phyloP scores from a whole-genome alignment of 2,113 vertebrate genomes.

The Chascanopsetta lugubris region DNA sequence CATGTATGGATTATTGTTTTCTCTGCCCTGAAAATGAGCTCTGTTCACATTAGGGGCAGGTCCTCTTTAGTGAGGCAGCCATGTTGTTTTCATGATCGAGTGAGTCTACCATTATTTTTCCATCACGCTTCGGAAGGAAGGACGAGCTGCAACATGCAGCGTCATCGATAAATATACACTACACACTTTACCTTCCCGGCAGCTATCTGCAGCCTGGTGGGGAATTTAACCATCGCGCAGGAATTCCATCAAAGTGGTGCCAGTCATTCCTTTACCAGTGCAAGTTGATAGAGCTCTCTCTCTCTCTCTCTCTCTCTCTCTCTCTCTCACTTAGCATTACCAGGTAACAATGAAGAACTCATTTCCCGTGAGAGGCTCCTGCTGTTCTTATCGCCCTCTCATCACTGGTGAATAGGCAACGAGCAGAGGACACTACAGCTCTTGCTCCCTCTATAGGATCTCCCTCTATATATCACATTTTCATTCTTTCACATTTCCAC shows the following conservation, averaged over 20 bases:
- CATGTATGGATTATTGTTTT: no score
- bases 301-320: no score
- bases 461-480: no score
- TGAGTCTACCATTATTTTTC: no score
- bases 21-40: no score
- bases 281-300: conserved; percentile 15
- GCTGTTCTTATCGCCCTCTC: conserved; percentile 54
- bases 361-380: conserved; percentile 40
- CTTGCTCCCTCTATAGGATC: conserved; percentile 8
- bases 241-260: conserved; percentile 14
- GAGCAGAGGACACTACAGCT: conserved; percentile 15
- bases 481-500: conserved; percentile 19
- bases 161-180: no score
- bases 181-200: no score
- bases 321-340: conserved; percentile 32
- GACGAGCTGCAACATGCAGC: no score
- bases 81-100: no score
- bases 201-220: conserved; percentile 3
- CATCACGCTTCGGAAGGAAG: no score
- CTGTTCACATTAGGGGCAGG: no score
- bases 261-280: conserved; percentile 15
- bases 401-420: conserved; percentile 46
- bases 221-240: conserved; percentile 5
- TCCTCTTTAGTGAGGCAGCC: no score
- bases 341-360: conserved; percentile 30